These are phyloP conservation scores for Trinectes maculatus DNA, from an alignment of 2,113 vertebrate species.

Conservation along the genomic window DNA sequence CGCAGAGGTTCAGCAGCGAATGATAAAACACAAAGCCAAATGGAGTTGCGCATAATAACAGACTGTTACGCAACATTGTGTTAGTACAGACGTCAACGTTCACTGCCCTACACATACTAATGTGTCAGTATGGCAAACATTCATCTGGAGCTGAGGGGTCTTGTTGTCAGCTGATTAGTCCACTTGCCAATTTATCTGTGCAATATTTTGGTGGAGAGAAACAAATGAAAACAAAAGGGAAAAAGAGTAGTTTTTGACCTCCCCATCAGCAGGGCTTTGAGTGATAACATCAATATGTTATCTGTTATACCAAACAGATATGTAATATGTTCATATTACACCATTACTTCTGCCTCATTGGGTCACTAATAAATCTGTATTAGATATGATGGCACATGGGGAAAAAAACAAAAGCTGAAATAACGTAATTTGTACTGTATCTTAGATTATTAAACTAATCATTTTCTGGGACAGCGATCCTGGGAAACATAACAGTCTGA, in stretches of 20 bases:
- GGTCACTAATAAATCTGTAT: neutral
- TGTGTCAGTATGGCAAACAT: neutral
- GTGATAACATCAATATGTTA: neutral
- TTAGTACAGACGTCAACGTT: neutral
- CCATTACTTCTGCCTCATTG: neutral
- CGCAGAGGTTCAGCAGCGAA: constrained; percentile 19
- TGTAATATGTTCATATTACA: neutral
- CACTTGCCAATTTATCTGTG: neutral
- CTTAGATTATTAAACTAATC: neutral
- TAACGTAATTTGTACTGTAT: neutral
- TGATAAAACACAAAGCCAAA: constrained; percentile 17
- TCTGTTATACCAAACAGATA: neutral
- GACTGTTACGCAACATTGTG: neutral
- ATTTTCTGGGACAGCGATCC: neutral
- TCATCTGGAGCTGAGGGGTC: too few species aligned
- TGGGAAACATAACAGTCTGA: neutral
- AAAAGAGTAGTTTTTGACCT: too few species aligned
- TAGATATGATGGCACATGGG: neutral
- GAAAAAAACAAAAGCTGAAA: neutral
- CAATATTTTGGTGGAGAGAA: neutral
- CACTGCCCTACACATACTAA: neutral
- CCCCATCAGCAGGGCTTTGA: neutral
- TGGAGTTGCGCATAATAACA: neutral
- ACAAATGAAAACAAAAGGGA: neutral
- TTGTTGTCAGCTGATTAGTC: too few species aligned